Evolutionary conservation across 2,888 invertebrate species (phyloP), one percentile per base, ranked within the genome.

Genomic region (Orchesellides sinensis): DNA sequence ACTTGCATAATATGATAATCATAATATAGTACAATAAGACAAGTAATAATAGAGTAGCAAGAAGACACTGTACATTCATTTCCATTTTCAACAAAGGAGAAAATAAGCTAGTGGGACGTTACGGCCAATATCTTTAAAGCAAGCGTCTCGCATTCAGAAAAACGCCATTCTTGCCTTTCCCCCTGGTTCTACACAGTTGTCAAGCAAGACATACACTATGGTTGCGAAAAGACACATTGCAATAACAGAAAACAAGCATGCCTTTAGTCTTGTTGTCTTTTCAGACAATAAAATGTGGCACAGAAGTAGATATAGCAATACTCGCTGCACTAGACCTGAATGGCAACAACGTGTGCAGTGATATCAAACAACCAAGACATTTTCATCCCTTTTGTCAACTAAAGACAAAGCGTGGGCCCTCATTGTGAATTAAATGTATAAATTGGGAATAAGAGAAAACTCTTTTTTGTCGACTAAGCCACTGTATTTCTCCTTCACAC

Each of bases 311-410:
- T 32, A 40, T 40, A 40, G 4, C 40, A 40, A 40, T 8, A 40
- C 40, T 40, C n/a, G 4, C n/a, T n/a, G n/a, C 68, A 49, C 27
- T 21, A 54, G 14, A 21, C 19, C 5, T 2, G 25, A 21, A 69
- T 14, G 23, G 0, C 2, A 70, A 70, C 23, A 49, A 35, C 29
- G 40, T 68, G 27, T 10, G 35, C 2, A 72, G 59, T 63, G 63
- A 54, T 21, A 40, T 32, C 66, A 54, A 45, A 66, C 74, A 75
- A 75, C 56, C 23, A 5, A 73, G 66, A 68, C 77, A 78, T 61
- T 69, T 68, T 78, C 35, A 69, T 78, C 47, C 77, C 66, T 78
- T 78, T 78, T 78, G 77, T 78, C 68, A 66, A 25, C 23, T 19
- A 61, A 69, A 78, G 65, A 63, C 63, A 74, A 74, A 49, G 45